Conservation (phyloP, 2,888 invertebrate genomes). For the Lithosia quadra region DNA sequence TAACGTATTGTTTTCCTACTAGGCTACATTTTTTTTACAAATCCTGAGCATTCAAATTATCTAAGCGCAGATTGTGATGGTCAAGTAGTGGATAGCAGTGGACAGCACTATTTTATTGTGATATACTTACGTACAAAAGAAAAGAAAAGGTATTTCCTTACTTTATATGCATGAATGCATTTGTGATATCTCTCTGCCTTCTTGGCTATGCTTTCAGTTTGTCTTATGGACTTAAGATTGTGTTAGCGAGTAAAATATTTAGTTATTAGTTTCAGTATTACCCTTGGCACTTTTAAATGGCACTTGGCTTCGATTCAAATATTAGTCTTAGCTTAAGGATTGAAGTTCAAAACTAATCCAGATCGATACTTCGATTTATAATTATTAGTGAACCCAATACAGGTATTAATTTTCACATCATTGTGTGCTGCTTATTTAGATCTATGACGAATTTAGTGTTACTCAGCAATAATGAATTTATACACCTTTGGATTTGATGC, state of each 20-base stretch:
- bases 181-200: not conserved
- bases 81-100: not conserved
- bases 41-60: too few relatives aligned
- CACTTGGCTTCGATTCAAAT: conserved; percentile 71
- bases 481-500: not conserved
- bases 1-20: not conserved
- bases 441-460: not conserved
- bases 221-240: not conserved
- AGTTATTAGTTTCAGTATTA: conserved; percentile 34
- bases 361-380: conserved; percentile 22
- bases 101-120: not conserved
- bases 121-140: not conserved
- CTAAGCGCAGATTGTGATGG: not conserved
- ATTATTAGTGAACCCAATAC: conserved; percentile 5
- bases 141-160: too few relatives aligned
- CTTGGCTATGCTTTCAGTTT: conserved; percentile 45
- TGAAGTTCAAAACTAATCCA: conserved; percentile 50
- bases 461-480: not conserved
- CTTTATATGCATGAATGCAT: too few relatives aligned
- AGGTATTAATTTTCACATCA: conserved; percentile 6
- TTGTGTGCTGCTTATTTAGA: conserved; percentile 1
- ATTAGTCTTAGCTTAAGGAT: conserved; percentile 52
- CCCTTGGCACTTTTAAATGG: conserved; percentile 66
- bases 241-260: not conserved
- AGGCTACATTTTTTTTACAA: not conserved